A percentile compares a stretch with the other conserved stretches of the same genome.
phyloP scores from a whole-genome alignment of 2,797 vertebrate genomes.

The Melanogrammus aeglefinus region DNA sequence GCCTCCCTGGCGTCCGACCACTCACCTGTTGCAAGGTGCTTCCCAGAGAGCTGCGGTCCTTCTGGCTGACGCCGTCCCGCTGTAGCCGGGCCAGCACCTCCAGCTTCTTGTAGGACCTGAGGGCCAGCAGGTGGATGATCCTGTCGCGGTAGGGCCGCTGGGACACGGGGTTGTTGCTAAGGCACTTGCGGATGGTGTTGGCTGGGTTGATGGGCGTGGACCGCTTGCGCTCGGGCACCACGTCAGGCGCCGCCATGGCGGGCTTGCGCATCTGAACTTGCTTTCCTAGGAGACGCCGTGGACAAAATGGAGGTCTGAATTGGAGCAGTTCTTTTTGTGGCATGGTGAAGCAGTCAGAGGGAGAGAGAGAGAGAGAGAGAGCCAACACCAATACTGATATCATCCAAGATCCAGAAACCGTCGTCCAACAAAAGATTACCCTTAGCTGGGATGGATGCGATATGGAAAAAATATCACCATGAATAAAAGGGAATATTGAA shows the following conservation, averaged over 20 bases:
- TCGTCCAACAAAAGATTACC: neutral
- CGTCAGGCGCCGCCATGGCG: constrained; percentile 72
- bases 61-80: constrained; percentile 87
- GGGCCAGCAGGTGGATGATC: constrained; percentile 86
- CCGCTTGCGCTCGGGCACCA: constrained; percentile 83
- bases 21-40: constrained; percentile 84
- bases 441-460: neutral
- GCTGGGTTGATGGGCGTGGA: constrained; percentile 89
- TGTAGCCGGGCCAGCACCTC: constrained; percentile 87
- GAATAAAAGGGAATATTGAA: too few relatives aligned
- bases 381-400: neutral
- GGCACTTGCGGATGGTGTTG: constrained; percentile 80
- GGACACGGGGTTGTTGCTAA: constrained; percentile 75
- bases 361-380: neutral
- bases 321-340: neutral
- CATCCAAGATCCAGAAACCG: neutral
- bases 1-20: constrained; percentile 68
- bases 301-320: neutral
- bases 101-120: constrained; percentile 88
- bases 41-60: constrained; percentile 85
- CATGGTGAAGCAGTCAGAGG: neutral
- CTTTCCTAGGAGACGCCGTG: constrained; percentile 72
- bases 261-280: constrained; percentile 82
- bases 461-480: too few relatives aligned
- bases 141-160: constrained; percentile 84